Percentiles rank a stretch among this genome's conserved stretches.
Evolutionary conservation across 2,888 invertebrate species (phyloP).

Genomic region (Pherbina coryleti): DNA sequence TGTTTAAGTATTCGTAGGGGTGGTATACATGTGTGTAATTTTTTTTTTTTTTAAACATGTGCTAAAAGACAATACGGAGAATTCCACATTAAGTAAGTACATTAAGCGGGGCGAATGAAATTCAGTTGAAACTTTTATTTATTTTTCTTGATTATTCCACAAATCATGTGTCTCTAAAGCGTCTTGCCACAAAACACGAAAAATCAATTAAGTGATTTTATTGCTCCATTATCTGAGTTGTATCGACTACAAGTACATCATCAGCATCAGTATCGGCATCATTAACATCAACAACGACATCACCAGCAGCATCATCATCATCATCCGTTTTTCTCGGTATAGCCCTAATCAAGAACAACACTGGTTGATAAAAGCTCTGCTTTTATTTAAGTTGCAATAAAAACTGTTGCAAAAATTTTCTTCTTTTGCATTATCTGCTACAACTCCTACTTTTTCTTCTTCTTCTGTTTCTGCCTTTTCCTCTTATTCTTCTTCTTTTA

Average conservation of each 20-base stretch:
- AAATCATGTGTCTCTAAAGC: background rate
- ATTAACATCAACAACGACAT: no score
- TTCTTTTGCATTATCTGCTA: background rate
- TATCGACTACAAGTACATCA: background rate
- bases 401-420: background rate
- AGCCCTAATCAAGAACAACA: background rate
- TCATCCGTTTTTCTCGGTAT: background rate
- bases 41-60: no score
- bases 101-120: no score
- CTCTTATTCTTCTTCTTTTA: background rate
- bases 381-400: conserved; percentile 6
- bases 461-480: background rate
- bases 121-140: no score
- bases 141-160: background rate
- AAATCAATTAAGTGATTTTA: conserved; percentile 17
- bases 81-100: no score
- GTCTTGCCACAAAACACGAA: background rate
- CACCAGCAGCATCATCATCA: background rate
- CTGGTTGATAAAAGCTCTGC: background rate
- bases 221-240: background rate
- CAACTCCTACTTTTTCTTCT: background rate
- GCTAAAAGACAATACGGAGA: no score
- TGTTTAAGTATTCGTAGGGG: no score
- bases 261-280: background rate
- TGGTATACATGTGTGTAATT: no score